Evolutionary conservation across 1,140 invertebrate genomes (phyloP).

Genomic region (Araneus ventricosus): DNA sequence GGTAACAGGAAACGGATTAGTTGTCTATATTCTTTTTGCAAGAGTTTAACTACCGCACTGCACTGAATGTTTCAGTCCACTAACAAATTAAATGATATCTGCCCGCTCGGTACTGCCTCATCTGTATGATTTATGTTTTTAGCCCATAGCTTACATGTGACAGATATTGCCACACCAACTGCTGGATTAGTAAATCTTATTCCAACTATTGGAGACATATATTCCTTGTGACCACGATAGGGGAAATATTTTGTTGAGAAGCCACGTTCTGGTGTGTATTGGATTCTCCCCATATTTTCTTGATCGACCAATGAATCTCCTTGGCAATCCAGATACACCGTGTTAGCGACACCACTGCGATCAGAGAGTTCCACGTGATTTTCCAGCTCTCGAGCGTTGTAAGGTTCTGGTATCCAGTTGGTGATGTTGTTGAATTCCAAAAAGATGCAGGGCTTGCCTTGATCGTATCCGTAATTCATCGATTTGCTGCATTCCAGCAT

Average conservation of each 20-base stretch:
- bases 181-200: constrained; percentile 75
- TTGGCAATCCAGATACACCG: constrained; percentile 76
- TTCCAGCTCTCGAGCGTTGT: constrained; percentile 81
- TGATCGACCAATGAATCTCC: constrained; percentile 76
- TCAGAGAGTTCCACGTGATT: constrained; percentile 47
- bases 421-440: constrained; percentile 76
- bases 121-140: constrained; percentile 76
- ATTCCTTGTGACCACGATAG: constrained; percentile 59
- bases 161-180: constrained; percentile 75
- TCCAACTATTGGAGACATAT: constrained; percentile 76
- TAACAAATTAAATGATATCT: constrained; percentile 75
- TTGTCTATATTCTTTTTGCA: neutral
- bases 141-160: constrained; percentile 77
- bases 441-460: constrained; percentile 76
- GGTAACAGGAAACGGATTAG: neutral
- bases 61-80: constrained; percentile 68
- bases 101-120: constrained; percentile 71
- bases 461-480: constrained; percentile 76
- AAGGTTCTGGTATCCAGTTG: constrained; percentile 74
- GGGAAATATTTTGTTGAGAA: constrained; percentile 76
- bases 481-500: constrained; percentile 72
- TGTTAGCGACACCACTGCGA: constrained; percentile 28
- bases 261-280: constrained; percentile 75
- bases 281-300: constrained; percentile 75
- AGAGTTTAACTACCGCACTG: neutral